Percentiles rank a stretch among this genome's conserved stretches.
Conservation (phyloP, 1,140 invertebrate genomes). For the Drosophila trapezifrons region DNA sequence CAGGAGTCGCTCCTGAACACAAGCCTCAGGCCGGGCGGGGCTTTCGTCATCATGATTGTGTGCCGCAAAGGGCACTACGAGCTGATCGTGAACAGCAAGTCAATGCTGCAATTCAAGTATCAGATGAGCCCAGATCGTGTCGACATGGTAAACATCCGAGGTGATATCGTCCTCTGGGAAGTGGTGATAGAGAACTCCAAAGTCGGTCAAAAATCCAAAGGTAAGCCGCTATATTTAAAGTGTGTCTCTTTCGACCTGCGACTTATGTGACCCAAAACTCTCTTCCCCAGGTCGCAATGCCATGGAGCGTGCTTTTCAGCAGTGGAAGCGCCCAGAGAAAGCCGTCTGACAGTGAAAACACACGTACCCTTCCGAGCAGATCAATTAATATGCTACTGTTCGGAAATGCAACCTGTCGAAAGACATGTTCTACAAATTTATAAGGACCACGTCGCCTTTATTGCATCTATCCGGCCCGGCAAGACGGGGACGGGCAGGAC, state of each 20-base stretch:
- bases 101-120: slow-evolving; percentile 79
- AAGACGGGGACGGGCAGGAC: background rate
- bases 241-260: background rate
- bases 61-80: slow-evolving; percentile 69
- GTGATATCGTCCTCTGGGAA: slow-evolving; percentile 77
- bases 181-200: slow-evolving; percentile 45
- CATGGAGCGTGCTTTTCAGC: slow-evolving; percentile 14
- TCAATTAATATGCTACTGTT: slow-evolving; percentile 27
- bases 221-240: slow-evolving; percentile 1
- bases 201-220: background rate
- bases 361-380: background rate
- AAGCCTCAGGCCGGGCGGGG: slow-evolving; percentile 80
- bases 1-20: slow-evolving; percentile 77
- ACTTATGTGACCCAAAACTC: background rate
- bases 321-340: background rate
- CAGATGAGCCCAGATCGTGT: slow-evolving; percentile 63
- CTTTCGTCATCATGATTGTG: slow-evolving; percentile 80
- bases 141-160: slow-evolving; percentile 83
- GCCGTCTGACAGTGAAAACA: background rate
- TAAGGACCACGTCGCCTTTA: slow-evolving; percentile 24
- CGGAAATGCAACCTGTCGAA: slow-evolving; percentile 47
- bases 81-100: slow-evolving; percentile 82
- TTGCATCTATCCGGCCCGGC: slow-evolving; percentile 18
- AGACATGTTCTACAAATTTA: slow-evolving; percentile 53
- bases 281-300: slow-evolving; percentile 2